These are phyloP conservation scores for Bombus huntii DNA, from an alignment of 1,140 invertebrate species.

Conservation along the genomic window DNA sequence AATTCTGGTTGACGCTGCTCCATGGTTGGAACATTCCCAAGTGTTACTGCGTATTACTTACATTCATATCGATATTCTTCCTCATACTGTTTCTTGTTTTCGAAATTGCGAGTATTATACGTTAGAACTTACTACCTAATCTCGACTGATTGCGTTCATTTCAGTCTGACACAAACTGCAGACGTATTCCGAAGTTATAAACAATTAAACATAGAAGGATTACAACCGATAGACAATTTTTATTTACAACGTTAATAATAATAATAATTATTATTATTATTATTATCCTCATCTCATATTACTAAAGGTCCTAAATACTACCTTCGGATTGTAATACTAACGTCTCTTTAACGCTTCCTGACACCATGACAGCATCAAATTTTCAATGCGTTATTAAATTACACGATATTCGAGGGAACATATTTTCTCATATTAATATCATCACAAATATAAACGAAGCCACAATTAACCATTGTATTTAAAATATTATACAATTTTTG, in stretches of 20 bases:
- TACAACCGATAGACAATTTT: neutral
- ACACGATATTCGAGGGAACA: neutral
- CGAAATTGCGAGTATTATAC: too few relatives aligned
- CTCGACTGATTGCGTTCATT: too few relatives aligned
- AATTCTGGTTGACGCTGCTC: conserved; percentile 38
- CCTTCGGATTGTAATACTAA: neutral
- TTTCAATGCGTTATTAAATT: neutral
- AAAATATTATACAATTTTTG: neutral
- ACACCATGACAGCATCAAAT: neutral
- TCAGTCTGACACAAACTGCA: too few relatives aligned
- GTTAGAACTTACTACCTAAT: too few relatives aligned
- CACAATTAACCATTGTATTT: neutral
- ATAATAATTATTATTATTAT: neutral
- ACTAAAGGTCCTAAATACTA: neutral
- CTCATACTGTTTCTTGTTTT: too few relatives aligned
- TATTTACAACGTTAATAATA: neutral
- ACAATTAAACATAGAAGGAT: too few relatives aligned
- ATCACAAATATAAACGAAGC: neutral
- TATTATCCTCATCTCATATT: neutral
- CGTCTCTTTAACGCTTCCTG: neutral
- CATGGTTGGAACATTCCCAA: too few relatives aligned
- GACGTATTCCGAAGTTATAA: too few relatives aligned
- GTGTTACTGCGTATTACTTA: neutral
- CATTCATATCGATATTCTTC: neutral
- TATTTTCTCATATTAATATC: neutral